A percentile compares a stretch with the other conserved stretches of the same genome.
Conservation (phyloP, 2,113 vertebrate species). For the Leptobrachium leishanense region DNA sequence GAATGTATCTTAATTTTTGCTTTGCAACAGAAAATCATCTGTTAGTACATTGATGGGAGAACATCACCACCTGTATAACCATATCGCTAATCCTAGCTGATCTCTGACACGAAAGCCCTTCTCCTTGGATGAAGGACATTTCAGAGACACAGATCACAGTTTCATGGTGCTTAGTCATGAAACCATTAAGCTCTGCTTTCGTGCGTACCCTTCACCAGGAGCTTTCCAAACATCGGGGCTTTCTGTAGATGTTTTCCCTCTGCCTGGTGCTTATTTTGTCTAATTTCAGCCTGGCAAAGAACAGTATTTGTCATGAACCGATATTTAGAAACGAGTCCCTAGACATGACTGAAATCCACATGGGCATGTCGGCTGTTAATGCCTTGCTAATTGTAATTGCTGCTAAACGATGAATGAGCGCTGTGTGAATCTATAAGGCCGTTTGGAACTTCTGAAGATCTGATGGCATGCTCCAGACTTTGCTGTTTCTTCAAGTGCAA, state of each 20-base stretch:
- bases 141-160: not conserved
- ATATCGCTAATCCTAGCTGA: too few species aligned
- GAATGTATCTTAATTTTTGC: too few species aligned
- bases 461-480: not conserved
- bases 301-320: not conserved
- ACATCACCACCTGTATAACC: too few species aligned
- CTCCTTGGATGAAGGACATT: too few species aligned
- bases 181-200: not conserved
- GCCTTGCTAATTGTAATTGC: conserved; percentile 36
- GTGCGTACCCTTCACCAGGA: not conserved
- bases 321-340: not conserved
- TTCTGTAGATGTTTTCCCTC: not conserved
- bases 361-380: conserved; percentile 13
- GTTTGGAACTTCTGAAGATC: not conserved
- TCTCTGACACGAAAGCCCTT: too few species aligned
- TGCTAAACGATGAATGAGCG: not conserved
- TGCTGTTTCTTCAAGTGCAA: conserved; percentile 15
- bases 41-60: too few species aligned
- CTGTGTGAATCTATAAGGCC: not conserved
- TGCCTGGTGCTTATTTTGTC: conserved; percentile 11
- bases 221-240: not conserved
- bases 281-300: not conserved
- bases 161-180: not conserved
- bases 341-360: conserved; percentile 39
- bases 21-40: too few species aligned